Base-by-base conservation (phyloP, 2,888 invertebrate genomes). In the Lasioglossum figueresi region DNA sequence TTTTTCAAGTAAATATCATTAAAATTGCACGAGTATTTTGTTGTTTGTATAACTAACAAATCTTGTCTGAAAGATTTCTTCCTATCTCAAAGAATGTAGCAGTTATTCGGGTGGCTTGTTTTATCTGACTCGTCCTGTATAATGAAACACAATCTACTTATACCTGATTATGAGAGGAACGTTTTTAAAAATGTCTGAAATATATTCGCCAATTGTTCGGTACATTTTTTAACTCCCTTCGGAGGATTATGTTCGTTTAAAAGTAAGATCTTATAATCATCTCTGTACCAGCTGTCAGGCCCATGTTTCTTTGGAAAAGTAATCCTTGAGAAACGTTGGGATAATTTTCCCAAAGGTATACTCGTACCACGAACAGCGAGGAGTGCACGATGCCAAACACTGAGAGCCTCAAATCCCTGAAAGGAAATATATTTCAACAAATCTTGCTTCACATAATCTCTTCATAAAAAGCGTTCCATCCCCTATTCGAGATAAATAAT, bases 291-390 rank as follows among this genome's bases (percentile, higher is more conserved):
- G n/a, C 56, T 12, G n/a, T n/a, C 56, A 12, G 56, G n/a, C 10
- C 12, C 10, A 59, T 59, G 12, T 14, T 59, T 2, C 27, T 27
- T 27, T 14, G 27, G 14, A 27, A 27, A n/a, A 59, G 14, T n/a
- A 59, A 27, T 59, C 27, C 12, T 27, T 27, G 14, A 27, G 27
- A n/a, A 56, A 56, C n/a, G n/a, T 56, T 12, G 56, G 56, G n/a
- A 56, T 56, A 56, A 56, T 56, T 56, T 56, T 56, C 56, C n/a
- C n/a, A n/a, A 56, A 56, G n/a, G 56, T 56, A n/a, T 12, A n/a
- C n/a, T 10, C 56, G n/a, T 12, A 23, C n/a, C 56, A 56, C 10
- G n/a, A 56, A 56, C n/a, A 56, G 1, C 3, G 3, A n/a, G 0
- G 19, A n/a, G 56, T 56, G n/a, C 1, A 27, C 23, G 56, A n/a